These are phyloP conservation scores for Lepidurus couesii DNA, from an alignment of 1,140 invertebrate genomes.

Conservation along the genomic window DNA sequence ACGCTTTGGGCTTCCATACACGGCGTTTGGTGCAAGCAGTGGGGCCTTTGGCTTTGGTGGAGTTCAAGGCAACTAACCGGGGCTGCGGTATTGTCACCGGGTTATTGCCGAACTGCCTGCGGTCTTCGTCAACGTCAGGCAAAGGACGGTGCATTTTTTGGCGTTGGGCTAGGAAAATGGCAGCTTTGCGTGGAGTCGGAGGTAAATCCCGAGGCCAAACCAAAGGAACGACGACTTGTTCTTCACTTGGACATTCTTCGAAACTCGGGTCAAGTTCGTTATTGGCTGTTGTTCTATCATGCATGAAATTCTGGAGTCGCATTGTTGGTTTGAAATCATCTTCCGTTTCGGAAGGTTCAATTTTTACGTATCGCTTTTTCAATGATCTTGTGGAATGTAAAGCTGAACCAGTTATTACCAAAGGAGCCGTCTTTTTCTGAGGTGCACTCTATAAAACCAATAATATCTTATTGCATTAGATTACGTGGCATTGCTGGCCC, in stretches of 20 bases:
- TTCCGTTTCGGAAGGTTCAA: not conserved
- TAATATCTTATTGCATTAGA: not conserved
- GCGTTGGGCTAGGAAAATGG: conserved; percentile 29
- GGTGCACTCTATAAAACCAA: conserved; percentile 27
- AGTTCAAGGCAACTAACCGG: conserved; percentile 19
- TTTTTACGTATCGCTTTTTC: not conserved
- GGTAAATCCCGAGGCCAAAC: conserved; percentile 9
- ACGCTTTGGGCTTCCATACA: conserved; percentile 8
- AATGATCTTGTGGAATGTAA: conserved; percentile 21
- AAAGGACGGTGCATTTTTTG: conserved; percentile 33
- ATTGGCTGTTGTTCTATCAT: not conserved
- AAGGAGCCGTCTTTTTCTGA: conserved; percentile 19
- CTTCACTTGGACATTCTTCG: not conserved
- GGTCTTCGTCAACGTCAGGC: conserved; percentile 23
- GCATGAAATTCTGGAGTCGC: not conserved
- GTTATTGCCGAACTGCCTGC: not conserved
- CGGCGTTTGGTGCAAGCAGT: conserved; percentile 32
- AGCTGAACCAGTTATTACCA: conserved; percentile 27
- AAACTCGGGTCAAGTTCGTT: not conserved
- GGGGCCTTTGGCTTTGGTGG: conserved; percentile 32
- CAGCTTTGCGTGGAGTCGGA: conserved; percentile 28
- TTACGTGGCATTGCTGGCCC: not conserved
- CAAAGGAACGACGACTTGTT: not conserved
- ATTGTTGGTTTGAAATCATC: not conserved
- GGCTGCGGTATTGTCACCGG: not conserved